These are phyloP conservation scores for Limnephilus marmoratus DNA, from an alignment of 2,888 invertebrate genomes.

Conservation along the genomic window DNA sequence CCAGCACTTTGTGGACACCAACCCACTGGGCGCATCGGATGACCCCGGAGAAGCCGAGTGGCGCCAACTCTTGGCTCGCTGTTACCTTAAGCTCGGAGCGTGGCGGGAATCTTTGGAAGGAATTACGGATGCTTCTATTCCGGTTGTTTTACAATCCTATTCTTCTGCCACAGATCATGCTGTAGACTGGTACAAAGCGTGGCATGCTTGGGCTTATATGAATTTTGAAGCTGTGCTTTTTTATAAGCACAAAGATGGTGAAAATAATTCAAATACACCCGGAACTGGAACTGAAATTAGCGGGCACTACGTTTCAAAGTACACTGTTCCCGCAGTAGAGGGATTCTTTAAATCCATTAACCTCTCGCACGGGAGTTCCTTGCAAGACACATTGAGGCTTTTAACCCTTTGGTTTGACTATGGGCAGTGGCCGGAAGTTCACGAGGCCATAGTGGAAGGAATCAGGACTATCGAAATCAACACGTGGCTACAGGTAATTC, in stretches of 20 bases:
- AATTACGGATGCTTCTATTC: constrained; percentile 87
- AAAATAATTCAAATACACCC: constrained; percentile 67
- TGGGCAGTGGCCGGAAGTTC: constrained; percentile 95
- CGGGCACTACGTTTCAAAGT: constrained; percentile 82
- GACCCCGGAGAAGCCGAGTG: constrained; percentile 77
- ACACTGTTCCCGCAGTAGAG: constrained; percentile 95
- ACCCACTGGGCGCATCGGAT: constrained; percentile 77
- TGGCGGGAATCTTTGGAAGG: constrained; percentile 95
- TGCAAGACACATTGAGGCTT: constrained; percentile 97
- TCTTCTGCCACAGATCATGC: constrained; percentile 90
- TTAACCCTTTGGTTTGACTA: constrained; percentile 99
- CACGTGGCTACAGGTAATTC: constrained; percentile 99
- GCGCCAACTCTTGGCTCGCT: constrained; percentile 83
- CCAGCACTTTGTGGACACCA: constrained; percentile 85
- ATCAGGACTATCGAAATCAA: constrained; percentile 96
- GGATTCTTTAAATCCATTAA: constrained; percentile 98
- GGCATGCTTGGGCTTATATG: constrained; percentile 99
- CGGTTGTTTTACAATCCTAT: constrained; percentile 86
- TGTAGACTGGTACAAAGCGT: constrained; percentile 96
- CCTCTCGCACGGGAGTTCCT: constrained; percentile 92
- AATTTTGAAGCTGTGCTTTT: constrained; percentile 95
- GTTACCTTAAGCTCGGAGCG: constrained; percentile 94
- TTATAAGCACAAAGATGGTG: constrained; percentile 76
- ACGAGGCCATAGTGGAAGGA: constrained; percentile 94
- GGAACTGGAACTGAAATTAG: constrained; percentile 68